Conservation (phyloP, 2,113 vertebrate species). For the Phalacrocorax aristotelis region DNA sequence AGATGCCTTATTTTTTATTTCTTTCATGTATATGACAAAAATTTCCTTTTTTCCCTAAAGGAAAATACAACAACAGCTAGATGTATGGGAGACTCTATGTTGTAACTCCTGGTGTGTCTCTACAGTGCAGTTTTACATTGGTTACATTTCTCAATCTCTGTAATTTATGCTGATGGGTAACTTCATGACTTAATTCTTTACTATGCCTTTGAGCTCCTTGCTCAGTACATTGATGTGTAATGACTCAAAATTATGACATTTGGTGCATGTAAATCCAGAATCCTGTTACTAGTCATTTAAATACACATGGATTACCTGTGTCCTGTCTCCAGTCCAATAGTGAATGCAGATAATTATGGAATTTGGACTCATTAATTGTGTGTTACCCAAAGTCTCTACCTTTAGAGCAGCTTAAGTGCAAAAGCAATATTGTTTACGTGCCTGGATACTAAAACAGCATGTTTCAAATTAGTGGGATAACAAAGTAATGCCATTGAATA, state of each 20-base stretch:
- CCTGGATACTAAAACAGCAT: background rate
- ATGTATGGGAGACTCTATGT: background rate
- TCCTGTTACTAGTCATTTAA: background rate
- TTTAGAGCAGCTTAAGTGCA: background rate
- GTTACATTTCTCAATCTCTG: background rate
- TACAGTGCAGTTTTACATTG: background rate
- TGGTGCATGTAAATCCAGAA: background rate
- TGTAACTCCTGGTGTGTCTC: background rate
- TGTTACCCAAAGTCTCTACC: background rate
- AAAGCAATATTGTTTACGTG: background rate
- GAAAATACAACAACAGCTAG: background rate
- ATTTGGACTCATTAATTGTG: background rate
- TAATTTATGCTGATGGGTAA: background rate
- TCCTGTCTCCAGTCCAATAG: background rate
- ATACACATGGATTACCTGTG: background rate
- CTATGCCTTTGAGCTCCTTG: background rate
- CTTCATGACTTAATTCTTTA: background rate
- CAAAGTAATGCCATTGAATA: background rate
- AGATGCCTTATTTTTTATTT: background rate
- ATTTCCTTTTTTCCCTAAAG: fast-evolving
- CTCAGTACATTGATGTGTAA: background rate
- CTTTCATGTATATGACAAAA: background rate
- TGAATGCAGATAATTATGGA: background rate
- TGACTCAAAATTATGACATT: background rate
- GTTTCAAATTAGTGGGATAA: background rate